Base-by-base conservation (phyloP, 2,888 invertebrate genomes). In the Uropetala carovei region DNA sequence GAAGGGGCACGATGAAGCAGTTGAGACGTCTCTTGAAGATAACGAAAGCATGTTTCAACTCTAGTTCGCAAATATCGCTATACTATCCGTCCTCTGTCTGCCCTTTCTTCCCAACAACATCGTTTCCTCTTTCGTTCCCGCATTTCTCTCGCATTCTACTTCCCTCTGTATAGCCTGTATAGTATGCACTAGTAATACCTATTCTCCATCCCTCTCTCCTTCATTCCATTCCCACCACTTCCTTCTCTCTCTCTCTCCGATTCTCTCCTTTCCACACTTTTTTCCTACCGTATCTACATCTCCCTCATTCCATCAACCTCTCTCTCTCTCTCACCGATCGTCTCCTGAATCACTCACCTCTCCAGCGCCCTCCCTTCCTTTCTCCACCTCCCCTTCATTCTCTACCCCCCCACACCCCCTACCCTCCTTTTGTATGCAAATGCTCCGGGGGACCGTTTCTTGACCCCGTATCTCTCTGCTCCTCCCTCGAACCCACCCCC, bases 361-460 rank as follows among this genome's bases (percentile, higher is more conserved):
- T 59, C 59, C 58, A n/a, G 81, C 16, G 27, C 83, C 60, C 43
- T n/a, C 16, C 68, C 27, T 22, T 27, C 27, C 27, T 10, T 27
- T 43, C 9, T 59, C 30, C 13, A 4, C 60, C 86, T 22, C 10
- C 30, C 64, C 68, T 43, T n/a, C 27, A 11, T 8, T 64, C 18
- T 56, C 18, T 16, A 11, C 85, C n/a, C 11, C 86, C 1, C 27
- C 86, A 58, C 8, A 27, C 59, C 86, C 27, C 22, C 86, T 22
- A 59, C 30, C 86, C 89, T 64, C 89, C 89, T 89, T 86, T 89
- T 68, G 89, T 89, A 89, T 89, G 89, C 89, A 89, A 89, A 89
- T 89, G 89, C 89, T 30, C 60, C 59, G 27, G 30, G 59, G 86
- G 86, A 86, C 86, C 86, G 89, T 89, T 89, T 89, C 68, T 89